A percentile compares a stretch with the other conserved stretches of the same genome.
Conservation (phyloP, 2,113 vertebrate species). For the Gyps fulvus region DNA sequence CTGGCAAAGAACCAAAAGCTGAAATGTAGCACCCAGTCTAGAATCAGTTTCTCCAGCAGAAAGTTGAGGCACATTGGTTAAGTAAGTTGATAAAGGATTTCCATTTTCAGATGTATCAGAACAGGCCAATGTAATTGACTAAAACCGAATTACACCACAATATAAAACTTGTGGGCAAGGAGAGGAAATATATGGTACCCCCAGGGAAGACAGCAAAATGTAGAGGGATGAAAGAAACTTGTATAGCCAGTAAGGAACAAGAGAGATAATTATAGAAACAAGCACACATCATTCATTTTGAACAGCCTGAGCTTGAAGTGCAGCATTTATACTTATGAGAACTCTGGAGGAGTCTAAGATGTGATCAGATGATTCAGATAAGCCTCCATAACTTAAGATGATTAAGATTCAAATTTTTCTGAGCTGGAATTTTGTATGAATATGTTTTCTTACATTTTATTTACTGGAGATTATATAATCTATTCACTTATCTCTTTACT, state of each 20-base stretch:
- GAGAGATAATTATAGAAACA: not conserved
- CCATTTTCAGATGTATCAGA: not conserved
- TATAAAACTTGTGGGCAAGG: not conserved
- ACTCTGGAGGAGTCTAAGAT: not conserved
- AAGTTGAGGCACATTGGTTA: not conserved
- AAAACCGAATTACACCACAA: not conserved
- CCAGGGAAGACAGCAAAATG: not conserved
- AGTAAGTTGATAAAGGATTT: not conserved
- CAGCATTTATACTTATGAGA: not conserved
- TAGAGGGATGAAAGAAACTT: not conserved
- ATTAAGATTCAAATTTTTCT: not conserved
- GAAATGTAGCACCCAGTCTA: not conserved
- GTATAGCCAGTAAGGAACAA: not conserved
- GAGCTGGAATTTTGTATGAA: not conserved
- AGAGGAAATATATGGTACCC: not conserved
- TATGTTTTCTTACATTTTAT: not conserved
- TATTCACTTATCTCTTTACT: not conserved
- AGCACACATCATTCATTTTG: not conserved
- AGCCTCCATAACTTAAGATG: not conserved
- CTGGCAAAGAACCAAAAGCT: not conserved
- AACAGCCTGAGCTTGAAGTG: not conserved
- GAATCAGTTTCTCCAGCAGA: not conserved
- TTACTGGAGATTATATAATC: not conserved
- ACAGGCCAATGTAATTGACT: not conserved
- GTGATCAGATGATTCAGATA: constrained; percentile 17